A percentile compares a stretch with the other conserved stretches of the same genome.
Evolutionary conservation across 1,140 invertebrate species (phyloP).

Genomic region (Mya arenaria): DNA sequence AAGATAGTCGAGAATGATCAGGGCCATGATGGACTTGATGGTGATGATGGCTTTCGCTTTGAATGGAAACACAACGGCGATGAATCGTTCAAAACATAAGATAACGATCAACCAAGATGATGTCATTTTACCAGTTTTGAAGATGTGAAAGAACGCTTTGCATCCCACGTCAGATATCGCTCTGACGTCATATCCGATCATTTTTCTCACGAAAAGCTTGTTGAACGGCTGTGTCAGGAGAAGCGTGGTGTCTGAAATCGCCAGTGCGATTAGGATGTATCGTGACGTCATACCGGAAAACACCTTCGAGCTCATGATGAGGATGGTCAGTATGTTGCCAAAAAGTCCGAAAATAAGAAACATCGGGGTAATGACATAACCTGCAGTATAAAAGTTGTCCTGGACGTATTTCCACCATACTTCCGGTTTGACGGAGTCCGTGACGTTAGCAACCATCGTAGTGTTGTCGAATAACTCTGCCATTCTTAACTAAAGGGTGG

Average conservation of each 20-base stretch:
- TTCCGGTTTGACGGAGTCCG: too few relatives aligned
- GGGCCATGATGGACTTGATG: constrained; percentile 19
- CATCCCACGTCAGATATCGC: constrained; percentile 48
- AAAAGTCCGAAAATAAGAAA: too few relatives aligned
- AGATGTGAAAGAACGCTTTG: constrained; percentile 58
- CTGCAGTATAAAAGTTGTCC: too few relatives aligned
- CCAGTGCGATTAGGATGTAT: constrained; percentile 45
- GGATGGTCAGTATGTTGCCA: constrained; percentile 17
- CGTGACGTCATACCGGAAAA: constrained; percentile 30
- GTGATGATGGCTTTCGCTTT: constrained; percentile 56
- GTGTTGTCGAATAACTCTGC: too few relatives aligned
- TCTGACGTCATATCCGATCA: constrained; percentile 55
- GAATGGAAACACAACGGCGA: constrained; percentile 63
- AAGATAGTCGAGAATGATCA: constrained; percentile 26
- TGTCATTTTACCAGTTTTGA: constrained; percentile 58
- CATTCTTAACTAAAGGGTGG: too few relatives aligned
- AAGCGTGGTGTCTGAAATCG: constrained; percentile 48
- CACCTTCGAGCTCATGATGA: constrained; percentile 20
- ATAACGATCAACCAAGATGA: constrained; percentile 65
- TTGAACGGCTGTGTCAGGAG: constrained; percentile 55
- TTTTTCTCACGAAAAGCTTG: constrained; percentile 39
- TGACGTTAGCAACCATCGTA: too few relatives aligned
- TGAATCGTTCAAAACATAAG: constrained; percentile 59
- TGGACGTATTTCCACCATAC: too few relatives aligned
- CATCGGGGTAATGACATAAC: too few relatives aligned